These are phyloP conservation scores for Athripsodes cinereus DNA, from an alignment of 2,888 invertebrate genomes.

Conservation along the genomic window DNA sequence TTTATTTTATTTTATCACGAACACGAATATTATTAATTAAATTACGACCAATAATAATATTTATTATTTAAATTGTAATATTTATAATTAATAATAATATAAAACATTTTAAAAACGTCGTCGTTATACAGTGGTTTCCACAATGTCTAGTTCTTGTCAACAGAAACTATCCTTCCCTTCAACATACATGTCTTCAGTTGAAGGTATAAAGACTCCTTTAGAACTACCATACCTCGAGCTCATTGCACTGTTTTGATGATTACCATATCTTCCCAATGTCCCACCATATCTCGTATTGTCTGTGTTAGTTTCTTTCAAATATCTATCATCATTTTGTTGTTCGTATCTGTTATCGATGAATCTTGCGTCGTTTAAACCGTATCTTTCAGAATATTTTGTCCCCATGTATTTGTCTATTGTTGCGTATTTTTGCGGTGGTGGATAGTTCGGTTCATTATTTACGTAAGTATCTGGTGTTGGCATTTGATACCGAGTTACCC, in stretches of 20 bases:
- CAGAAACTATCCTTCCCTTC: slow-evolving; percentile 67
- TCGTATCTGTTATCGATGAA: slow-evolving; percentile 35
- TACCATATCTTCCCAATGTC: slow-evolving; percentile 25
- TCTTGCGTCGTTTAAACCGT: slow-evolving; percentile 47
- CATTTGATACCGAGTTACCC: slow-evolving; percentile 30
- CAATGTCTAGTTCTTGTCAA: slow-evolving; percentile 57
- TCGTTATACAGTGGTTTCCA: slow-evolving; percentile 42
- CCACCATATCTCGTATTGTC: slow-evolving; percentile 25
- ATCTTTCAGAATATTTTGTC: slow-evolving; percentile 42
- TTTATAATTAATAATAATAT: no score
- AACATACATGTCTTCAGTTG: slow-evolving; percentile 49
- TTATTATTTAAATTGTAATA: no score
- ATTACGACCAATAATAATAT: no score
- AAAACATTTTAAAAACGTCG: not conserved
- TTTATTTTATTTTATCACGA: no score
- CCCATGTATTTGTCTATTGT: slow-evolving; percentile 51
- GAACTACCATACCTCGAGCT: slow-evolving; percentile 24
- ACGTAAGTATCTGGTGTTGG: slow-evolving; percentile 25
- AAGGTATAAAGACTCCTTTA: slow-evolving; percentile 26
- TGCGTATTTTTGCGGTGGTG: slow-evolving; percentile 49
- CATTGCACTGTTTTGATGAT: slow-evolving; percentile 23
- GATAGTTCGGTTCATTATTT: slow-evolving; percentile 43
- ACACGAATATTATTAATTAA: no score
- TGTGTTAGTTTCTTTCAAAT: slow-evolving; percentile 37
- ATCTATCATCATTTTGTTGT: slow-evolving; percentile 38